phyloP scores from a whole-genome alignment of 64 coral and sea anemone species.

The Orbicella faveolata region DNA sequence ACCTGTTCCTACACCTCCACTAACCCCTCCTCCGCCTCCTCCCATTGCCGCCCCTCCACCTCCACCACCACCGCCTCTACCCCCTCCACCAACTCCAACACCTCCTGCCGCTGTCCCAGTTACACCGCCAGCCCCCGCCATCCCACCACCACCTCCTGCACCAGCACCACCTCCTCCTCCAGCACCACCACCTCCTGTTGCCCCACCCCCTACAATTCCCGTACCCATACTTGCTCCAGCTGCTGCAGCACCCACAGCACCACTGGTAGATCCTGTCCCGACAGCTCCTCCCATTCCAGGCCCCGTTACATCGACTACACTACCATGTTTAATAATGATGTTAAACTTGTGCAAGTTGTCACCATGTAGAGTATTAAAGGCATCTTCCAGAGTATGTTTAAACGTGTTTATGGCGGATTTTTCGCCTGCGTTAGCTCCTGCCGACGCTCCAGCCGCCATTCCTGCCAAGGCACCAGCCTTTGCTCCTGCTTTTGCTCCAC shows the following conservation, averaged over 20 bases:
- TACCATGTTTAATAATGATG: background rate
- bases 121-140: background rate
- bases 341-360: constrained; percentile 5
- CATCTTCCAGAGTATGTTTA: constrained; percentile 17
- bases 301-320: background rate
- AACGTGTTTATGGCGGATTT: constrained; percentile 36
- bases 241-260: constrained; percentile 1
- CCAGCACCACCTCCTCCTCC: background rate
- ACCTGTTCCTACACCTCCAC: background rate
- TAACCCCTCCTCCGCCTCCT: background rate
- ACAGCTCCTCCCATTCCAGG: background rate
- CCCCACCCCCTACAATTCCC: background rate
- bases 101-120: background rate
- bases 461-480: constrained; percentile 72
- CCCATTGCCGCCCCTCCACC: background rate
- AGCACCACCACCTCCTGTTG: background rate
- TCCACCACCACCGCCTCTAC: background rate
- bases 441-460: constrained; percentile 40
- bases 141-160: background rate
- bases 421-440: constrained; percentile 62
- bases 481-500: constrained; percentile 48
- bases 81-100: constrained; percentile 3
- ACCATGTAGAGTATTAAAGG: constrained; percentile 26
- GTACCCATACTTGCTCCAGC: background rate
- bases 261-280: no score